Conservation (phyloP, 2,113 vertebrate species). For the Irena cyanogastra region DNA sequence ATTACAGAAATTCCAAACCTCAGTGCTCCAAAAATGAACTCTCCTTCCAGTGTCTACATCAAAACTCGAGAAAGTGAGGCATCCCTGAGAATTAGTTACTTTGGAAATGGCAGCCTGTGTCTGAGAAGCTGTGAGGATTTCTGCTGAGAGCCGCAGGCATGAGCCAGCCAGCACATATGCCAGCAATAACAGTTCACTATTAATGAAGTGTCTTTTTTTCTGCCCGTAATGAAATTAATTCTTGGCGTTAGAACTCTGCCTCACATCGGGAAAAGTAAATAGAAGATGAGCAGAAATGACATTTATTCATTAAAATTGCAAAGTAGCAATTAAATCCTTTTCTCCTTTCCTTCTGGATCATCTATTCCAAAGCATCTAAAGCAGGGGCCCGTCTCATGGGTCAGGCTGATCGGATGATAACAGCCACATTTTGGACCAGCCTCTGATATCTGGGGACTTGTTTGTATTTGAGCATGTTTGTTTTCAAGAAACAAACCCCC, state of each 20-base stretch:
- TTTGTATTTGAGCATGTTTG: not conserved
- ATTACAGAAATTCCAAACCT: not conserved
- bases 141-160: slow-evolving; percentile 8
- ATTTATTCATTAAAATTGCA: slow-evolving; percentile 55
- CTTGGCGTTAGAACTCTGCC: slow-evolving; percentile 36
- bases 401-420: not conserved
- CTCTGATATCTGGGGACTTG: not conserved
- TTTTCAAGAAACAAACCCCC: not conserved
- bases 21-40: not conserved
- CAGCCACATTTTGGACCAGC: not conserved
- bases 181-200: slow-evolving; percentile 49
- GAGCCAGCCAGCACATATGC: slow-evolving; percentile 42
- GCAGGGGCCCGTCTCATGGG: not conserved
- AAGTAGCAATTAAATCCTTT: slow-evolving; percentile 34
- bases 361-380: not conserved
- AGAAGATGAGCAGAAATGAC: slow-evolving; percentile 35
- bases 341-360: not conserved
- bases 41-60: not conserved
- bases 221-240: slow-evolving; percentile 39
- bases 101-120: slow-evolving; percentile 3
- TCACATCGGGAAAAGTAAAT: slow-evolving; percentile 34
- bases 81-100: not conserved
- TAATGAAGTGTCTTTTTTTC: slow-evolving; percentile 60
- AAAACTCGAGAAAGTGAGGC: not conserved
- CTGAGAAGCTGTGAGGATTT: slow-evolving; percentile 27